phyloP scores from a whole-genome alignment of 2,888 invertebrate genomes.

The Hofmannophila pseudospretella region DNA sequence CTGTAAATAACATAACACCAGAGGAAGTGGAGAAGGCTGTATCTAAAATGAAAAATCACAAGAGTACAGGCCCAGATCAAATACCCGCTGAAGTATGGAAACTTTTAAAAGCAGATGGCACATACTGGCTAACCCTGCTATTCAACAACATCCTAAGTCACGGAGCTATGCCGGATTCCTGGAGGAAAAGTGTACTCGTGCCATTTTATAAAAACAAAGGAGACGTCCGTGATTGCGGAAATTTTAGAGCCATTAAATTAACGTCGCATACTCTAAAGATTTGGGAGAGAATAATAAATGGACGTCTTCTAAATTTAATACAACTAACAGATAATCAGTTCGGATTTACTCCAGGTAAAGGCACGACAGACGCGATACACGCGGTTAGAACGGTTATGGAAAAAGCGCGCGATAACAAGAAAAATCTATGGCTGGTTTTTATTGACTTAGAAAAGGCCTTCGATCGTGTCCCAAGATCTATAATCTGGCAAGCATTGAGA shows the following conservation, averaged over 20 bases:
- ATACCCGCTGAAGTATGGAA: not conserved
- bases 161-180: slow-evolving; percentile 4
- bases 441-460: too few relatives aligned
- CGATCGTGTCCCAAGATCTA: too few relatives aligned
- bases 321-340: too few relatives aligned
- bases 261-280: not conserved
- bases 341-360: too few relatives aligned
- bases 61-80: not conserved
- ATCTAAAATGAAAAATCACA: not conserved
- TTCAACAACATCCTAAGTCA: not conserved
- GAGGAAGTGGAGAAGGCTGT: too few relatives aligned
- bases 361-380: too few relatives aligned
- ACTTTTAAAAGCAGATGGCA: not conserved
- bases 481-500: too few relatives aligned
- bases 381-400: too few relatives aligned
- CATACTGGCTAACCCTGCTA: not conserved
- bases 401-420: too few relatives aligned
- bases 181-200: slow-evolving; percentile 9
- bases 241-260: too few relatives aligned
- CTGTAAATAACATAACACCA: not conserved
- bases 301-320: too few relatives aligned
- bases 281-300: not conserved
- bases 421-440: too few relatives aligned
- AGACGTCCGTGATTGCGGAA: slow-evolving; percentile 6
- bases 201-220: slow-evolving; percentile 16